Evolutionary conservation across 2,888 invertebrate species (phyloP), one percentile per base, ranked within the genome.

Genomic region (Automeris io): DNA sequence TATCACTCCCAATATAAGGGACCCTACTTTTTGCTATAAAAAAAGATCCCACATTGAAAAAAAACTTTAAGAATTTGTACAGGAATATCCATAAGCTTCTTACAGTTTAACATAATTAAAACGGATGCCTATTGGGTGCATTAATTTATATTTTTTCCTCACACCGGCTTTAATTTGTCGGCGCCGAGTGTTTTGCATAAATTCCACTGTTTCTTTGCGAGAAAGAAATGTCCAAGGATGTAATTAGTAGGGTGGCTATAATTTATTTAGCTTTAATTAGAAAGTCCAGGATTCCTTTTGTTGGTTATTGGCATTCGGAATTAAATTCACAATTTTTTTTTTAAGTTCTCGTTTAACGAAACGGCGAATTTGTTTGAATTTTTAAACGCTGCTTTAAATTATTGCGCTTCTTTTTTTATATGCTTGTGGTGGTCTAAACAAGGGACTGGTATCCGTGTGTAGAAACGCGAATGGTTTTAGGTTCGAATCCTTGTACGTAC

Each of bases 161-260:
- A 29, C 45, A 37, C 44, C 46, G 39, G 60, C 64, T 63, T 85
- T 85, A 83, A 85, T 86, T 86, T 82, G 83, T 74, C 68, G 61
- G 68, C 62, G 66, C 59, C 66, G 52, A 71, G 72, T 78, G 76
- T 76, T 83, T 82, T 75, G 80, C 82, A 83, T 85, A 81, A 83
- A 82, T 83, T 81, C 83, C 70, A 71, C 68, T 70, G 64, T 70
- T 70, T 59, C 58, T 50, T 57, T 42, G 36, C 40, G 47, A 48
- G 50, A 40, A 42, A 33, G 49, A 57, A 62, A 71, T 70, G 70
- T 67, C 69, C 60, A 76, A 70, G 67, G 50, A 61, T 60, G 71
- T 74, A 86, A 85, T 86, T 85, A 82, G 75, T 64, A 55, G 64
- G 73, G 67, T 51, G 61, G 45, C 49, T 46, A 66, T 79, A 78